phyloP scores from a whole-genome alignment of 2,113 vertebrate genomes.

The Perccottus glenii region DNA sequence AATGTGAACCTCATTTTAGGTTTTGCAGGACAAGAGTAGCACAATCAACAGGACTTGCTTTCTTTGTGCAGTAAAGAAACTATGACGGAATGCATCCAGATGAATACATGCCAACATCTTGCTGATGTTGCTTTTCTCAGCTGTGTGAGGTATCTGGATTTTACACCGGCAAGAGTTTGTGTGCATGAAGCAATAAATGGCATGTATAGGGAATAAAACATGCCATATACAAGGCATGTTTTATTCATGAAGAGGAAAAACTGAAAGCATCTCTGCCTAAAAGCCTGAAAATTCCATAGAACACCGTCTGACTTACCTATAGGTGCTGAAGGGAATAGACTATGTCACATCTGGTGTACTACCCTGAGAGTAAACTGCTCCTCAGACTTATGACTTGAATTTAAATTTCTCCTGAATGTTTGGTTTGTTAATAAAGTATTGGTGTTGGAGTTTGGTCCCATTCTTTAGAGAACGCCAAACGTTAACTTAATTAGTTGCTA shows the following conservation, averaged over 20 bases:
- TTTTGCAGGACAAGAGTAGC: neutral
- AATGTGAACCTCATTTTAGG: too few species aligned
- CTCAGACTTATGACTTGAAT: constrained; percentile 33
- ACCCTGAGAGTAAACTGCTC: constrained; percentile 3
- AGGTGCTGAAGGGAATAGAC: neutral
- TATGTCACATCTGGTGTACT: neutral
- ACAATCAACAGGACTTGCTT: neutral
- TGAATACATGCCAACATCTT: constrained; percentile 35
- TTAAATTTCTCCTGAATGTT: constrained; percentile 32
- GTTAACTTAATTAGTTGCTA: too few species aligned
- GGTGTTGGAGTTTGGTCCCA: too few species aligned
- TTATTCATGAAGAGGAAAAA: neutral
- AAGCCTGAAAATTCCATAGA: neutral
- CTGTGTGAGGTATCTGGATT: neutral
- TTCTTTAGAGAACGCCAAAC: too few species aligned
- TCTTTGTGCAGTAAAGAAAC: too few species aligned
- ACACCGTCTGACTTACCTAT: too few species aligned
- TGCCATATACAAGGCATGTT: neutral
- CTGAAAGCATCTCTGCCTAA: too few species aligned
- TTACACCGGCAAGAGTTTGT: neutral
- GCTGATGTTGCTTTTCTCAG: neutral
- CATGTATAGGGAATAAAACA: too few species aligned
- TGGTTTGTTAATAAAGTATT: constrained; percentile 1
- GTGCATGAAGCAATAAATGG: neutral
- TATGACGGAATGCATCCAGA: constrained; percentile 28